Conservation (phyloP, 92 coral and sea anemone species). For the Isaurus tuberculatus region DNA sequence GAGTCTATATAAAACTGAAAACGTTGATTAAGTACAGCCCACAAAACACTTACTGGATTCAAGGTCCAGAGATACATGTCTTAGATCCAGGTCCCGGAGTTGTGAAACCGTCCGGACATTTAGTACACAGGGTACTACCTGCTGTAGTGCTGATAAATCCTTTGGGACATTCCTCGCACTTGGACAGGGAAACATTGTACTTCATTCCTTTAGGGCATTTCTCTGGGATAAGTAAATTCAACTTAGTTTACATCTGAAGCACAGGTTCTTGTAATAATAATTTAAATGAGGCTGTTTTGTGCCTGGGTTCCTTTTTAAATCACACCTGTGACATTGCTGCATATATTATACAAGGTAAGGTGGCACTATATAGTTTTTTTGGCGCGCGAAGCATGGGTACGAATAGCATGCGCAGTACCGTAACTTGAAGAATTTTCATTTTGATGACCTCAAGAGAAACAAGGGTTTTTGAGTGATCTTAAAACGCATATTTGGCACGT, state of each 20-base stretch:
- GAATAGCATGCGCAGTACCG: too few species aligned
- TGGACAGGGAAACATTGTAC: background rate
- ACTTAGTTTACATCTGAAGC: background rate
- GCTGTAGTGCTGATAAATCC: conserved; percentile 2
- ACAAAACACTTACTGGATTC: conserved; percentile 1
- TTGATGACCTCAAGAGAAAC: too few species aligned
- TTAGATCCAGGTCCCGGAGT: conserved; percentile 18
- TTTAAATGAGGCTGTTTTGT: too few species aligned
- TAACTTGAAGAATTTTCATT: too few species aligned
- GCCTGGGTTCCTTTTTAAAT: background rate
- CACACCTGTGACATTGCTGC: too few species aligned
- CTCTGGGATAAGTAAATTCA: background rate
- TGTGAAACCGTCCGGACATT: conserved; percentile 21
- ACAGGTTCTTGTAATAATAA: too few species aligned
- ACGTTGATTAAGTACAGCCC: background rate
- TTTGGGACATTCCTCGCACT: conserved; percentile 27
- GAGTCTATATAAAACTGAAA: background rate
- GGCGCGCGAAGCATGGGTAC: too few species aligned
- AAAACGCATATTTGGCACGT: too few species aligned
- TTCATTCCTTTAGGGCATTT: conserved; percentile 33
- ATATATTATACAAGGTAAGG: too few species aligned
- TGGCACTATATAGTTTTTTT: too few species aligned
- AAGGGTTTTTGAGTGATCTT: too few species aligned
- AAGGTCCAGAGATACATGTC: background rate
- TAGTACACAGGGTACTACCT: conserved; percentile 18